Percentiles rank a stretch among this genome's conserved stretches.
phyloP scores from a whole-genome alignment of 2,113 vertebrate genomes.

The Pungitius pungitius region DNA sequence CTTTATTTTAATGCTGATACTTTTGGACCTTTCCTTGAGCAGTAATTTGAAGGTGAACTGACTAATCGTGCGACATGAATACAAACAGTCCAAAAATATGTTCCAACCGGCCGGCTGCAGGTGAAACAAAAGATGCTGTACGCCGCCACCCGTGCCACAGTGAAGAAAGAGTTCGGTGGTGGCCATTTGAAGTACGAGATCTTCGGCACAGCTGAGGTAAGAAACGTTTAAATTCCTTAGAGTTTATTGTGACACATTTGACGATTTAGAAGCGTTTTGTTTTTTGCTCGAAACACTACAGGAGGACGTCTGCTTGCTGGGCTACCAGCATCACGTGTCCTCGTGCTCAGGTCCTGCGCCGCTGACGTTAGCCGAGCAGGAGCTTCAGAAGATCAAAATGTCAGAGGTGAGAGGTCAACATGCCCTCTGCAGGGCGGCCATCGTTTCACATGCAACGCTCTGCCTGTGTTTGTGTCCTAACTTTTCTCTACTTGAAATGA shows the following conservation, averaged over 20 bases:
- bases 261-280: conserved; percentile 10
- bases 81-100: neutral
- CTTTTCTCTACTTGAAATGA: neutral
- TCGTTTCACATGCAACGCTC: neutral
- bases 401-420: conserved; percentile 86
- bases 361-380: conserved; percentile 91
- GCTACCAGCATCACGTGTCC: conserved; percentile 91
- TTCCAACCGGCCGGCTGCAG: conserved; percentile 69
- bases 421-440: neutral
- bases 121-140: conserved; percentile 99
- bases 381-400: conserved; percentile 96
- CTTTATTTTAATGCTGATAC: neutral
- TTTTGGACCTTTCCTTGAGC: neutral
- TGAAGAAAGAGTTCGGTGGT: conserved; percentile 98
- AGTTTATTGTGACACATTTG: neutral
- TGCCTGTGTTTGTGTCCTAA: conserved; percentile 5
- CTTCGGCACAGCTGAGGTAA: conserved; percentile 94
- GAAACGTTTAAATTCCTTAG: neutral
- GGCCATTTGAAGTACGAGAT: conserved; percentile 96
- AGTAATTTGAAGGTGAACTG: neutral
- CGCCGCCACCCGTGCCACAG: conserved; percentile 92
- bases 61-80: neutral
- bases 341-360: conserved; percentile 90
- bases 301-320: conserved; percentile 93
- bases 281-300: conserved; percentile 61